Evolutionary conservation across 37 sponge, comb jelly and placozoan genomes (phyloP), one percentile per base, ranked within the genome.

Genomic region (Theonella swinhoei): DNA sequence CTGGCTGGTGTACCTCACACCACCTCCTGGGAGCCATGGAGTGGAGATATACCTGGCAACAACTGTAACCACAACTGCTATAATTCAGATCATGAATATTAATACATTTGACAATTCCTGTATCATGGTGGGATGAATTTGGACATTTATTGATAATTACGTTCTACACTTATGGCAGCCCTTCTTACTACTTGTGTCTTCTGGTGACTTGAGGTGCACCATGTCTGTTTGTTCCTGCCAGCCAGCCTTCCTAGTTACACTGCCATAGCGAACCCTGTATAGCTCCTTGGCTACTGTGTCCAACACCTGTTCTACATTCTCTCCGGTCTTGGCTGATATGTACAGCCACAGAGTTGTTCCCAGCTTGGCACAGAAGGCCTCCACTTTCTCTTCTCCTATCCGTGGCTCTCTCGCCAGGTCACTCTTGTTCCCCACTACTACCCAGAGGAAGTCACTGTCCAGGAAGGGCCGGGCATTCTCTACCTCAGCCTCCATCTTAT

Each of bases 381-480:
- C 64, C n/a, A 82, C 66, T 38, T 32, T 70, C 3, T 31, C 40
- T 31, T 58, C 63, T n/a, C n/a, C 40, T 26, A 83, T 74, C 35
- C 14, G 14, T 17, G 54, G 54, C 11, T 73, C 81, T 0, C 42
- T 23, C 8, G 29, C 5, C 4, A 79, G 42, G 59, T 92, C 93
- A 80, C 70, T 33, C 39, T 92, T 92, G 74, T 84, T 85, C 17
- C 93, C 93, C 35, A 80, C 70, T 3, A 92, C 61, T 2, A 69
- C 85, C 88, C 88, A 92, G 0, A 74, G 70, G 42, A 88, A 76
- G 14, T 75, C 32, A 33, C 76, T 83, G 5, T 74, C 64, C 0
- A 88, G 68, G 64, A 79, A 80, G 8, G 67, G 24, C 59, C 17
- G 40, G 30, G 85, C 90, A 80, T 83, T 79, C n/a, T 74, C 54